A percentile compares a stretch with the other conserved stretches of the same genome.
These are phyloP conservation scores for Lithodes maja DNA, from an alignment of 2,888 invertebrate species.

Conservation along the genomic window DNA sequence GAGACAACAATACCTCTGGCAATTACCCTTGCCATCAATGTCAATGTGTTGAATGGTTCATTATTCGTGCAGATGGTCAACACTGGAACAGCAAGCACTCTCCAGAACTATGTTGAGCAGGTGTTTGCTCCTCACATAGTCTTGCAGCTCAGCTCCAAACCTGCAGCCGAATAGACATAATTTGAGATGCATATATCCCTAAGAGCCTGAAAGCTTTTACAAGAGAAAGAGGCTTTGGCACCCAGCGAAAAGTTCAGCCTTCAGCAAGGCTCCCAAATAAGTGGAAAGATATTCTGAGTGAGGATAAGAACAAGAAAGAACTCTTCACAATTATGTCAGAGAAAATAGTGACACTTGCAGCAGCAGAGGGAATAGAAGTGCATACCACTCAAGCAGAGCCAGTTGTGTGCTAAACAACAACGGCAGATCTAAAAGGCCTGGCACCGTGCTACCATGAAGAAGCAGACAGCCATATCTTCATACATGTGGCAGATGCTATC, in stretches of 20 bases:
- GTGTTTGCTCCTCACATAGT: neutral
- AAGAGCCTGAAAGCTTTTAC: neutral
- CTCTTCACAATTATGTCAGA: neutral
- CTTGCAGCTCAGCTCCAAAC: neutral
- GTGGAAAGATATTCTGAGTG: neutral
- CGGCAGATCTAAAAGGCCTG: neutral
- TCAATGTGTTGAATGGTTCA: neutral
- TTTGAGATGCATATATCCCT: neutral
- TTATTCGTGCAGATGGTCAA: neutral
- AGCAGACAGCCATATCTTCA: neutral
- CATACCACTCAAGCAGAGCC: neutral
- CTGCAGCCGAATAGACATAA: neutral
- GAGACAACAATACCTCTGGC: neutral
- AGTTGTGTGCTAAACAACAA: neutral
- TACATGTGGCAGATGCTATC: neutral
- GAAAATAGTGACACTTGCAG: slow-evolving; percentile 12
- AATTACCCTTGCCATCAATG: neutral
- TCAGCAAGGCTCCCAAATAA: neutral
- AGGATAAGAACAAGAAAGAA: neutral
- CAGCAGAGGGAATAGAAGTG: slow-evolving; percentile 22
- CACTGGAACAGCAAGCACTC: neutral
- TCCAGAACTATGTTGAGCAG: neutral
- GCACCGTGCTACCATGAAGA: neutral
- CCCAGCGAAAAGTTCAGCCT: neutral
- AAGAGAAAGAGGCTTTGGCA: neutral